Evolutionary conservation across 2,888 invertebrate species (phyloP).

Genomic region (Eurytoma adleriae): DNA sequence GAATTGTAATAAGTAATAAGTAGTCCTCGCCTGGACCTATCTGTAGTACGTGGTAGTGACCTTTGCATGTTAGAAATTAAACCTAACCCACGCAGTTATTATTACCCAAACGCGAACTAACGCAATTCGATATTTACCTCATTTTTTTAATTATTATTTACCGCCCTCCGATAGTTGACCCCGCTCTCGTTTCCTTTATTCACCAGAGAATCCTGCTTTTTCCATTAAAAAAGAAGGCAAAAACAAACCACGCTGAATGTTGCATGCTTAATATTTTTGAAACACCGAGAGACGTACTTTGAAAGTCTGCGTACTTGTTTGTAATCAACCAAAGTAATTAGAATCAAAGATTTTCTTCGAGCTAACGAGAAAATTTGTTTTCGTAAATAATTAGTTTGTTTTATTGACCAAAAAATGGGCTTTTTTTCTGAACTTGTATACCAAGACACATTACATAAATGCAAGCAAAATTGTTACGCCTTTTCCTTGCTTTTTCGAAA

Average conservation of each 20-base stretch:
- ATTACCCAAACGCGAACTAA: conserved; percentile 48
- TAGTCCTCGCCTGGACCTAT: conserved; percentile 61
- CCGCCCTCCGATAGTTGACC: conserved; percentile 31
- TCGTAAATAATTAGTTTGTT: conserved; percentile 29
- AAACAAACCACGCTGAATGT: conserved; percentile 65
- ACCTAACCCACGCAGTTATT: conserved; percentile 48
- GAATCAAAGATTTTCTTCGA: conserved; percentile 32
- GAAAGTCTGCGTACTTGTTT: conserved; percentile 72
- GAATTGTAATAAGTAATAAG: conserved; percentile 60
- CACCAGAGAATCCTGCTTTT: conserved; percentile 48
- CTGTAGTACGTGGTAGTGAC: conserved; percentile 70
- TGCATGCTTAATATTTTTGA: conserved; percentile 67
- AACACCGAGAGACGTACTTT: conserved; percentile 55
- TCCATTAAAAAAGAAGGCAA: conserved; percentile 36
- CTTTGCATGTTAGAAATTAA: conserved; percentile 70
- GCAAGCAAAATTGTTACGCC: conserved; percentile 32
- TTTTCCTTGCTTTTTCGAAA: conserved; percentile 46
- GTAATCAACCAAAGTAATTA: conserved; percentile 61
- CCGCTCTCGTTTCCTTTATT: conserved; percentile 45
- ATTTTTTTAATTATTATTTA: conserved; percentile 18
- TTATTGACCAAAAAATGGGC: conserved; percentile 4
- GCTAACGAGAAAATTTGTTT: conserved; percentile 14
- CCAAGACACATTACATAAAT: conserved; percentile 17
- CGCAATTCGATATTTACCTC: conserved; percentile 36
- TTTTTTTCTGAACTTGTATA: conserved; percentile 23